phyloP scores from a whole-genome alignment of 2,888 invertebrate genomes.

The Cepaea hortensis region DNA sequence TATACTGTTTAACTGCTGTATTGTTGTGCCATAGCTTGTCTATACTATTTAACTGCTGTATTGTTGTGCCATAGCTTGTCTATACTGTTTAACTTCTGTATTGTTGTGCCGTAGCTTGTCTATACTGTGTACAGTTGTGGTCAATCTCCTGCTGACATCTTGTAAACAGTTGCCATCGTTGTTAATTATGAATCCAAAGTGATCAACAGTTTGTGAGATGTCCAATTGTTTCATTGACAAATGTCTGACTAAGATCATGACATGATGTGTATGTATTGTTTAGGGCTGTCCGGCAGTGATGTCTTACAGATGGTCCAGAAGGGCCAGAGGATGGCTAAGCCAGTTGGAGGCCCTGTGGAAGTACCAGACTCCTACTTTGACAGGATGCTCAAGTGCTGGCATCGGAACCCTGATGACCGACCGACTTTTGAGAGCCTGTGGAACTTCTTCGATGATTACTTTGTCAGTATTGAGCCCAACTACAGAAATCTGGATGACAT shows the following conservation, averaged over 20 bases:
- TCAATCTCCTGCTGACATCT: no score
- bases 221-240: not conserved
- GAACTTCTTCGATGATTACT: slow-evolving; percentile 75
- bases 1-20: no score
- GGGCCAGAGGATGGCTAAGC: slow-evolving; percentile 97
- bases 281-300: slow-evolving; percentile 69
- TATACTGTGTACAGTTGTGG: no score
- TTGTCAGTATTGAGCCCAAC: slow-evolving; percentile 80
- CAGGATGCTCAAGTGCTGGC: slow-evolving; percentile 97
- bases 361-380: slow-evolving; percentile 96
- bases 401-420: slow-evolving; percentile 90
- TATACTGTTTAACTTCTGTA: no score
- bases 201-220: not conserved
- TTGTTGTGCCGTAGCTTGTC: no score
- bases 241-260: not conserved
- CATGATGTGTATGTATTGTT: not conserved
- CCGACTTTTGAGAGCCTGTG: slow-evolving; percentile 94
- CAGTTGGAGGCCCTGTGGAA: slow-evolving; percentile 76
- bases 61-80: no score
- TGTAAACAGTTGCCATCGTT: no score
- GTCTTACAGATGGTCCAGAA: slow-evolving; percentile 80
- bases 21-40: no score
- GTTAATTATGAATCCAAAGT: not conserved
- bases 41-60: no score
- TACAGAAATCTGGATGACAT: slow-evolving; percentile 57